Evolutionary conservation across 2,113 vertebrate genomes (phyloP).

Genomic region (Carollia perspicillata): DNA sequence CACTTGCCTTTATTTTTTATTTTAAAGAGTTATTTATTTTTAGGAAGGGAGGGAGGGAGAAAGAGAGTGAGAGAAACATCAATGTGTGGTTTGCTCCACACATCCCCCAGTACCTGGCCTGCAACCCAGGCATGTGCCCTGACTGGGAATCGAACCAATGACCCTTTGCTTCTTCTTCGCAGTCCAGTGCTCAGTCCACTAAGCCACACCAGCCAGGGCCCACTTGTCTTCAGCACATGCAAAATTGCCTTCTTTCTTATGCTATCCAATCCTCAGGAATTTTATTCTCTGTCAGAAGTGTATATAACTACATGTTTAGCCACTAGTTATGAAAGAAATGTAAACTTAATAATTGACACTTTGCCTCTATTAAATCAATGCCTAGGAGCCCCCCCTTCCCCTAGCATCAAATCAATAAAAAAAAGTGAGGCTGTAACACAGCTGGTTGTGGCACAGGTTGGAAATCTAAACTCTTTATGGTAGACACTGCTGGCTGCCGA

Average conservation of each 20-base stretch:
- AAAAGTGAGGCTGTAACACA: background rate
- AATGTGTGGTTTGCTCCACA: no score
- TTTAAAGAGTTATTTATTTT: no score
- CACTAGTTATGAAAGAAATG: background rate
- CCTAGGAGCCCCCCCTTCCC: background rate
- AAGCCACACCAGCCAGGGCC: no score
- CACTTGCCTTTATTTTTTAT: background rate
- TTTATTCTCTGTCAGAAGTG: background rate
- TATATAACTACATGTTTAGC: background rate
- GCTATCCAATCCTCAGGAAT: background rate
- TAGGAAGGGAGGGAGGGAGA: no score
- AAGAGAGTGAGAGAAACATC: no score
- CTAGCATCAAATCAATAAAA: background rate
- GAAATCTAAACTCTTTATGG: background rate
- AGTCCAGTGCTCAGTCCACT: no score
- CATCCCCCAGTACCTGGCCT: no score
- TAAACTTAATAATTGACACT: background rate
- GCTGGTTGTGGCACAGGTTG: background rate
- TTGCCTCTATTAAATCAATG: background rate
- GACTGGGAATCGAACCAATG: no score
- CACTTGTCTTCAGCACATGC: background rate
- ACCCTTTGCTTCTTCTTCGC: no score
- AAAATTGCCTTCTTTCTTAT: slow-evolving; percentile 2
- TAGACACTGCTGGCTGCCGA: background rate
- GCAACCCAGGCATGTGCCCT: no score